These are phyloP conservation scores for Polyploca ridens DNA, from an alignment of 2,888 invertebrate species.

Conservation along the genomic window DNA sequence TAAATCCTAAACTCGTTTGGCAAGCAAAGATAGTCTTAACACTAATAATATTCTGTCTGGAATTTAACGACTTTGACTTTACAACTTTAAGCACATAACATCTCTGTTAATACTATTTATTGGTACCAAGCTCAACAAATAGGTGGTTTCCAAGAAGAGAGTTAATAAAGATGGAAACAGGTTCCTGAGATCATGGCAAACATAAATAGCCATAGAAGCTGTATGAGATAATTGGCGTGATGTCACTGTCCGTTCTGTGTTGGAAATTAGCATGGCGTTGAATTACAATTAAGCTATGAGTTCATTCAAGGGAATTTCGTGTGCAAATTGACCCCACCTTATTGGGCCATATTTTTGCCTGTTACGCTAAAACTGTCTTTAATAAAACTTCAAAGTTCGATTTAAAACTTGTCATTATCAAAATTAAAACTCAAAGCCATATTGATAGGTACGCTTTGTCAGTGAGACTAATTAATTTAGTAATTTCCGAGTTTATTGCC, in stretches of 20 bases:
- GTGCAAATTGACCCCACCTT: background rate
- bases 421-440: no score
- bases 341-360: background rate
- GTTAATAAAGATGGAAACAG: slow-evolving; percentile 9
- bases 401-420: no score
- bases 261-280: slow-evolving; percentile 36
- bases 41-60: background rate
- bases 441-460: no score
- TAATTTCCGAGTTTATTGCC: no score
- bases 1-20: background rate
- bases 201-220: slow-evolving; percentile 23
- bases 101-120: background rate
- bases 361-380: background rate
- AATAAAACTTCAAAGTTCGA: no score
- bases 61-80: background rate
- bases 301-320: slow-evolving; percentile 2
- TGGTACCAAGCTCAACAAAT: background rate
- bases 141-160: slow-evolving; percentile 4
- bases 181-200: slow-evolving; percentile 18
- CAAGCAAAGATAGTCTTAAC: background rate
- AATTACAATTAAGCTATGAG: slow-evolving; percentile 33
- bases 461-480: no score
- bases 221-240: slow-evolving; percentile 44
- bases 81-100: background rate
- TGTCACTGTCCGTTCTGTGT: slow-evolving; percentile 40